These are phyloP conservation scores for Garra rufa DNA, from an alignment of 2,113 vertebrate genomes.

Conservation along the genomic window DNA sequence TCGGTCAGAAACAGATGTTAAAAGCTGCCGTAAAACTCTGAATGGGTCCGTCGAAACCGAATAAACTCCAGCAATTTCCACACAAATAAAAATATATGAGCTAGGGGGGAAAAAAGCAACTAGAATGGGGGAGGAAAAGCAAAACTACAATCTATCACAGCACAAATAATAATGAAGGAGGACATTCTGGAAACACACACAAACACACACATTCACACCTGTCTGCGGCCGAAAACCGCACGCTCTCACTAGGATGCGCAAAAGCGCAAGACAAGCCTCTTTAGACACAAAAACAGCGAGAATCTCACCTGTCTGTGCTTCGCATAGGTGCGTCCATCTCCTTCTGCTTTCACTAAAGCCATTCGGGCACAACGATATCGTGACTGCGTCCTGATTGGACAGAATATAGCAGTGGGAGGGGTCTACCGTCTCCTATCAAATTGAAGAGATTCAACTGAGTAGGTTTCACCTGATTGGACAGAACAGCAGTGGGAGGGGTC, in stretches of 20 bases:
- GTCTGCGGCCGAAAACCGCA: conserved; percentile 19
- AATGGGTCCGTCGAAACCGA: conserved; percentile 15
- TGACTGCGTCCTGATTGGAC: conserved; percentile 11
- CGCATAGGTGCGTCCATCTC: neutral
- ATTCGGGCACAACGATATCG: neutral
- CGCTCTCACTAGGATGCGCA: conserved; percentile 44
- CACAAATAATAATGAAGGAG: conserved; percentile 44
- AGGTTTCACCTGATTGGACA: neutral
- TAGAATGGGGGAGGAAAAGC: neutral
- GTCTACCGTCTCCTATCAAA: neutral
- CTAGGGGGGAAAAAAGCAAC: neutral
- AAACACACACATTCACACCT: conserved; percentile 31
- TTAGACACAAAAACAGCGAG: conserved; percentile 48
- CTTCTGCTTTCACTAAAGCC: conserved; percentile 4
- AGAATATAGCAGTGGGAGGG: conserved; percentile 15
- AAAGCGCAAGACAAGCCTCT: conserved; percentile 39
- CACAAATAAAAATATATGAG: conserved; percentile 24
- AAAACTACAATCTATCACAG: conserved; percentile 20
- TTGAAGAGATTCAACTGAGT: neutral
- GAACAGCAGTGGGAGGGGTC: no score
- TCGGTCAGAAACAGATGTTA: conserved; percentile 34
- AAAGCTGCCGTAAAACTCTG: conserved; percentile 38
- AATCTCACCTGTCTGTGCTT: conserved; percentile 49
- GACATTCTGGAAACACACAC: conserved; percentile 42
- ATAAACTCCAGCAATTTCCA: conserved; percentile 3